Percentiles rank a stretch among this genome's conserved stretches.
Conservation (phyloP, 1,140 invertebrate species). For the Drosophila kepulauana region DNA sequence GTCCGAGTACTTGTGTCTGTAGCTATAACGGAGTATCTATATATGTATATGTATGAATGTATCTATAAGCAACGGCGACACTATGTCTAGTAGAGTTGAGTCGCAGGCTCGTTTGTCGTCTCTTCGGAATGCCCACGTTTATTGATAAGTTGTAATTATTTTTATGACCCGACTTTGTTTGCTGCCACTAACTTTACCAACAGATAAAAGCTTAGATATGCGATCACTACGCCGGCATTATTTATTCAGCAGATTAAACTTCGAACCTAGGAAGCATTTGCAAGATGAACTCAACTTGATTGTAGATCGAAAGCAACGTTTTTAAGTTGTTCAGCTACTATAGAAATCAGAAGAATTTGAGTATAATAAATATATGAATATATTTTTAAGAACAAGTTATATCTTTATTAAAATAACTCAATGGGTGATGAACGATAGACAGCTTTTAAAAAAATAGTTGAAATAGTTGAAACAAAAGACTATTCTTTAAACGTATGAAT, state of each 20-base stretch:
- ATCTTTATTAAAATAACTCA: too few relatives aligned
- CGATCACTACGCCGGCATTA: constrained; percentile 12
- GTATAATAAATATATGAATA: too few relatives aligned
- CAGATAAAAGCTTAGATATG: constrained; percentile 53
- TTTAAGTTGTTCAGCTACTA: too few relatives aligned
- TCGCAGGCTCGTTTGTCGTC: constrained; percentile 41
- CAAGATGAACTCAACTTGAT: too few relatives aligned
- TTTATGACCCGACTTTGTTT: constrained; percentile 68
- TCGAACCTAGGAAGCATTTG: not conserved
- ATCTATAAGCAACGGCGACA: constrained; percentile 57
- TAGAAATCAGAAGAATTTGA: too few relatives aligned
- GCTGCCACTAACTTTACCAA: constrained; percentile 61
- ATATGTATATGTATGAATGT: not conserved
- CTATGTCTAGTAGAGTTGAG: constrained; percentile 55
- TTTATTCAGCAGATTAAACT: constrained; percentile 25
- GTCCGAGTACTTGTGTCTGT: not conserved
- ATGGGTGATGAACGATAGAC: too few relatives aligned
- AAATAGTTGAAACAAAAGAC: too few relatives aligned
- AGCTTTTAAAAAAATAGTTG: too few relatives aligned
- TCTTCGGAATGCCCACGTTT: constrained; percentile 43
- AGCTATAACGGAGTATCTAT: constrained; percentile 29
- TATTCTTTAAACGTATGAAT: too few relatives aligned
- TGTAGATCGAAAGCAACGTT: too few relatives aligned
- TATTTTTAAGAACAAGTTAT: too few relatives aligned
- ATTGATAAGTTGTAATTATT: constrained; percentile 80